These are phyloP conservation scores for Harlomillsia oculata DNA, from an alignment of 1,140 invertebrate species.

Conservation along the genomic window DNA sequence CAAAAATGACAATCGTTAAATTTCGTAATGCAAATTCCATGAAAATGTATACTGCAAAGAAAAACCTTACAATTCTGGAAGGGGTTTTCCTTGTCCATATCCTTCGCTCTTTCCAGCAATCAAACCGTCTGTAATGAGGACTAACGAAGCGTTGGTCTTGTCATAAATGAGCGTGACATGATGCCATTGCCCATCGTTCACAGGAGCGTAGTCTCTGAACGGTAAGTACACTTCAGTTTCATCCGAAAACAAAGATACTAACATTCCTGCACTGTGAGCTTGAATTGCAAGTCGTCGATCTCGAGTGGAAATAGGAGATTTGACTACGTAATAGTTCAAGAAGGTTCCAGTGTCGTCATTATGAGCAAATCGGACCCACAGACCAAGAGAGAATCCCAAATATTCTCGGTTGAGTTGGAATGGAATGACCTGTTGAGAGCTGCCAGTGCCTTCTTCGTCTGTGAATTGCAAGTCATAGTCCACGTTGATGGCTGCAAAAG, in stretches of 20 bases:
- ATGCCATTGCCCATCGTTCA: slow-evolving; percentile 95
- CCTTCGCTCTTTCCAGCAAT: slow-evolving; percentile 80
- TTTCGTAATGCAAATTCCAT: neutral
- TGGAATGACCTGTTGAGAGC: slow-evolving; percentile 78
- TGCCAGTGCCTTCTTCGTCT: slow-evolving; percentile 68
- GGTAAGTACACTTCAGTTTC: slow-evolving; percentile 80
- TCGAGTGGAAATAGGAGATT: slow-evolving; percentile 50
- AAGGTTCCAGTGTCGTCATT: slow-evolving; percentile 83
- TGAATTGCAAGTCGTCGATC: slow-evolving; percentile 71
- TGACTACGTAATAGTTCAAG: slow-evolving; percentile 82
- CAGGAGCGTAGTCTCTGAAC: slow-evolving; percentile 80
- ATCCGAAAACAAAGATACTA: slow-evolving; percentile 77
- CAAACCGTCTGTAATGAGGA: slow-evolving; percentile 81
- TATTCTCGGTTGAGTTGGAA: slow-evolving; percentile 48
- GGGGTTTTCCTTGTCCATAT: slow-evolving; percentile 64
- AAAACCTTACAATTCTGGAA: slow-evolving; percentile 65
- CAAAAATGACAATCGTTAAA: neutral
- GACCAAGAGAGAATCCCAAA: slow-evolving; percentile 65
- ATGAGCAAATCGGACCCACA: slow-evolving; percentile 92
- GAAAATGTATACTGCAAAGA: slow-evolving; percentile 7
- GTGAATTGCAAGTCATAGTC: slow-evolving; percentile 93
- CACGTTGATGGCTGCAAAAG: slow-evolving; percentile 72
- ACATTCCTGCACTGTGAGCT: slow-evolving; percentile 79
- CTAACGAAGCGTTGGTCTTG: slow-evolving; percentile 60
- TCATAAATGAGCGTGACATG: slow-evolving; percentile 76